These are phyloP conservation scores for Mola mola DNA, from an alignment of 2,113 vertebrate species.

Conservation along the genomic window DNA sequence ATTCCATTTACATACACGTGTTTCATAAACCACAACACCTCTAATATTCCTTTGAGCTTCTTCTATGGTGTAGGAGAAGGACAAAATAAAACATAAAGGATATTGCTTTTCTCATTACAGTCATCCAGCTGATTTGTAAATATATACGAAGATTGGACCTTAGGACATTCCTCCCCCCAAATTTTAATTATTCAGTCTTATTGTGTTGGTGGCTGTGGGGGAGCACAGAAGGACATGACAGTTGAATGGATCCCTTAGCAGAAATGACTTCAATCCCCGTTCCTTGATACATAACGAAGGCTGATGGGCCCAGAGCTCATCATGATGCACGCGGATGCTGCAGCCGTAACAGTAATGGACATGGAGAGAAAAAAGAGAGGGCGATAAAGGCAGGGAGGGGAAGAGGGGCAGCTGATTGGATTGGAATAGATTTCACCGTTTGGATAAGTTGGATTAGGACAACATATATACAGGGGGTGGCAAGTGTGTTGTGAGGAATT, in stretches of 20 bases:
- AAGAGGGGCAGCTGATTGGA: background rate
- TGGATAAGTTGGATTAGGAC: slow-evolving; percentile 17
- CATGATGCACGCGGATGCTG: slow-evolving; percentile 48
- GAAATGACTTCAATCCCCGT: slow-evolving; percentile 53
- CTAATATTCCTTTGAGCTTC: slow-evolving; percentile 17
- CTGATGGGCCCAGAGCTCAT: slow-evolving; percentile 54
- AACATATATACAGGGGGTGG: background rate
- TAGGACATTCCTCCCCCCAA: slow-evolving; percentile 53
- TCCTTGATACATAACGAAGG: slow-evolving; percentile 58
- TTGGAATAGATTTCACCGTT: slow-evolving; percentile 12
- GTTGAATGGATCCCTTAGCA: slow-evolving; percentile 67
- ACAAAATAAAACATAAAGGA: slow-evolving; percentile 41
- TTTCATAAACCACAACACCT: slow-evolving; percentile 1
- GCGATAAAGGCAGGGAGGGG: slow-evolving; percentile 3
- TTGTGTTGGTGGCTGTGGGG: slow-evolving; percentile 68
- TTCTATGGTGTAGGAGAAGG: too few relatives aligned
- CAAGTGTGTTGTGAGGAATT: slow-evolving; percentile 11
- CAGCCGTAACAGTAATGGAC: slow-evolving; percentile 48
- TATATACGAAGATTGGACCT: slow-evolving; percentile 60
- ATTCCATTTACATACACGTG: background rate
- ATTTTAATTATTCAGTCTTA: slow-evolving; percentile 75
- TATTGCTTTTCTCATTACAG: slow-evolving; percentile 40
- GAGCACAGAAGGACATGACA: slow-evolving; percentile 69
- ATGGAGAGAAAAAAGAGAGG: slow-evolving; percentile 8
- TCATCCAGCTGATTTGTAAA: slow-evolving; percentile 32